Conservation (phyloP, 2,888 invertebrate species). For the Pecten maximus region DNA sequence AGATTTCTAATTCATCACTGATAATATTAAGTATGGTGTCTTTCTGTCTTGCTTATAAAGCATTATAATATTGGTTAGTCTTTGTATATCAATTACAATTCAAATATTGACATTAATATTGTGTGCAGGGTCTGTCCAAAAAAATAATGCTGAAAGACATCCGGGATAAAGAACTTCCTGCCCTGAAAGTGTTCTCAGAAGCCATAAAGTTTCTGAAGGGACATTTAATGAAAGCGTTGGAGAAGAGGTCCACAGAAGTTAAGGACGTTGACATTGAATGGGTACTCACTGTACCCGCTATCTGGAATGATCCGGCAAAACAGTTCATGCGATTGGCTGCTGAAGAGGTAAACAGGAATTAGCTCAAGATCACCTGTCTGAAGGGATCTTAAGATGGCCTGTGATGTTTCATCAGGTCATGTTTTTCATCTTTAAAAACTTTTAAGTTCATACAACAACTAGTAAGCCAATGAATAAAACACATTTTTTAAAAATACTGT, state of each 20-base stretch:
- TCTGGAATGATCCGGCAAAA: conserved; percentile 48
- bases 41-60: too few relatives aligned
- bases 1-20: too few relatives aligned
- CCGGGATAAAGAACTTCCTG: conserved; percentile 39
- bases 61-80: too few relatives aligned
- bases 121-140: background rate
- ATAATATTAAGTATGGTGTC: too few relatives aligned
- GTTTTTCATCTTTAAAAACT: too few relatives aligned
- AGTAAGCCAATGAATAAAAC: too few relatives aligned
- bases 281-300: conserved; percentile 49
- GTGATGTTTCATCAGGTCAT: too few relatives aligned
- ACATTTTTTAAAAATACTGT: too few relatives aligned
- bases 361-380: too few relatives aligned
- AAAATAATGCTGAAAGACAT: conserved; percentile 42
- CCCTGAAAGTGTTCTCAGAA: conserved; percentile 43
- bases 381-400: too few relatives aligned
- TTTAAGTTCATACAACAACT: too few relatives aligned
- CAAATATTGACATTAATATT: background rate
- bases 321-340: conserved; percentile 50
- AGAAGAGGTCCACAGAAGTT: conserved; percentile 43
- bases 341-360: conserved; percentile 43
- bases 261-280: conserved; percentile 45
- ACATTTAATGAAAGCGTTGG: conserved; percentile 43
- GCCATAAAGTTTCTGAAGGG: conserved; percentile 45
- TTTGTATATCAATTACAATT: too few relatives aligned